phyloP scores from a whole-genome alignment of 2,797 vertebrate genomes.

The Heliangelus exortis region DNA sequence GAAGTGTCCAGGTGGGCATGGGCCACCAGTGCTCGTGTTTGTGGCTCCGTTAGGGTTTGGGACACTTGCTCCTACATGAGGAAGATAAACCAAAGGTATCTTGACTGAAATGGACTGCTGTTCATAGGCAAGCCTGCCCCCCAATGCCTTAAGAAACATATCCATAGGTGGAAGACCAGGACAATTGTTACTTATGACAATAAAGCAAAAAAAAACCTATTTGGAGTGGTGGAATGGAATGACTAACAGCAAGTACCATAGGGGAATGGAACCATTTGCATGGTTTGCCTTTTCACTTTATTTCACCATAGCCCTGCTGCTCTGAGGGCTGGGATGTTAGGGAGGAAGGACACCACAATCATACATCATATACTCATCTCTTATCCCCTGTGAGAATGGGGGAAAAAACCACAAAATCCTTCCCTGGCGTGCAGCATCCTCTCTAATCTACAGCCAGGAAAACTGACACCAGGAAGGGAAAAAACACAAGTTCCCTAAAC shows the following conservation, averaged over 20 bases:
- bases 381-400: too few species aligned
- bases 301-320: neutral
- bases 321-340: neutral
- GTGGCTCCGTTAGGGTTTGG: slow-evolving; percentile 82
- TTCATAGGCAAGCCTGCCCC: neutral
- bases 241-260: neutral
- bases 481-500: neutral
- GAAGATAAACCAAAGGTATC: neutral
- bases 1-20: slow-evolving; percentile 88
- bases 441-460: neutral
- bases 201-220: neutral
- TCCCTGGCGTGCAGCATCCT: neutral
- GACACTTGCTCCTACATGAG: slow-evolving; percentile 84
- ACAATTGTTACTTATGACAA: neutral
- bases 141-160: neutral
- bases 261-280: neutral
- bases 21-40: slow-evolving; percentile 84
- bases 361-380: neutral
- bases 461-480: neutral
- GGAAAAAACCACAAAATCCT: neutral
- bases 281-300: neutral
- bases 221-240: too few species aligned
- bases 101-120: neutral
- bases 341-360: neutral
- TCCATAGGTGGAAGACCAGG: neutral